Conservation (phyloP, 1,140 invertebrate species). For the Drosophila sturtevanti region DNA sequence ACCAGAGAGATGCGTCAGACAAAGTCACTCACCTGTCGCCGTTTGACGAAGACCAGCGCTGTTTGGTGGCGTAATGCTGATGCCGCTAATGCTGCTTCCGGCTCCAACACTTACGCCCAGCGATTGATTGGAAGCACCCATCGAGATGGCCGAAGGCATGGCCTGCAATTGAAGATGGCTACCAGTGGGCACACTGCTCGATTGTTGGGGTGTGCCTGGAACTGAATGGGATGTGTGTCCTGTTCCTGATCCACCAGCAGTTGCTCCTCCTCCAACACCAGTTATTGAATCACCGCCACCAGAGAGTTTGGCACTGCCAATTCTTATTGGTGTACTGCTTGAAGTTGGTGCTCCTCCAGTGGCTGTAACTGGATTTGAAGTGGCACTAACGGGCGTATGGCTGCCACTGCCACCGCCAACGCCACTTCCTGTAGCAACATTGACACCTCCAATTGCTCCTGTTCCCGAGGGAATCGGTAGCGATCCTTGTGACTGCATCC, state of each 20-base stretch:
- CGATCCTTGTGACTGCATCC: slow-evolving; percentile 38
- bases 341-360: slow-evolving; percentile 13
- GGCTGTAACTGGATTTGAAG: slow-evolving; percentile 3
- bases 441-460: not conserved
- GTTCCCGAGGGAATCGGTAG: slow-evolving; percentile 14
- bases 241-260: not conserved
- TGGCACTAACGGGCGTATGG: slow-evolving; percentile 22
- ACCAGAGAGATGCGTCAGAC: not conserved
- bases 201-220: slow-evolving; percentile 65
- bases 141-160: slow-evolving; percentile 47
- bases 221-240: slow-evolving; percentile 55
- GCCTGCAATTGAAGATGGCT: slow-evolving; percentile 58
- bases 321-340: slow-evolving; percentile 74
- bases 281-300: slow-evolving; percentile 53
- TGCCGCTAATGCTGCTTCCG: slow-evolving; percentile 61
- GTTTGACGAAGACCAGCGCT: slow-evolving; percentile 71
- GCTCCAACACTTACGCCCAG: slow-evolving; percentile 61
- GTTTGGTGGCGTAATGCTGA: slow-evolving; percentile 77
- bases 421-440: not conserved
- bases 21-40: slow-evolving; percentile 68
- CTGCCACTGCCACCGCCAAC: slow-evolving; percentile 23
- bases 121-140: slow-evolving; percentile 75
- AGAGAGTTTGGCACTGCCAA: slow-evolving; percentile 59
- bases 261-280: not conserved
- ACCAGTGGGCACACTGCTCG: slow-evolving; percentile 71